Percentiles rank a stretch among this genome's conserved stretches.
These are phyloP conservation scores for Spondyliosoma cantharus DNA, from an alignment of 2,797 vertebrate species.

Conservation along the genomic window DNA sequence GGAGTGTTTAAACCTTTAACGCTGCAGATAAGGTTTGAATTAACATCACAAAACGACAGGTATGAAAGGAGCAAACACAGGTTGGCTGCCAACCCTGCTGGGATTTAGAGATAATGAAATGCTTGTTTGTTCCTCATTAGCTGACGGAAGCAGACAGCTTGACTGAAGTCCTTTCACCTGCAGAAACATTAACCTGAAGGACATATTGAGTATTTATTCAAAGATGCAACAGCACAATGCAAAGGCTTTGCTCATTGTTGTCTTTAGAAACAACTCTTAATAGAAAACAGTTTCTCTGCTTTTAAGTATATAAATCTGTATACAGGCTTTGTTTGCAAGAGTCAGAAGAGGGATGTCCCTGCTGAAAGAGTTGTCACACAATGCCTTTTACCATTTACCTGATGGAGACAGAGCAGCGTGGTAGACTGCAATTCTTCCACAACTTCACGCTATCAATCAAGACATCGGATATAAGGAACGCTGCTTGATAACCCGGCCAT, in stretches of 20 bases:
- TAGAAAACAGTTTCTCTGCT: neutral
- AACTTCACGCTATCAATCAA: too few species aligned
- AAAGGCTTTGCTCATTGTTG: neutral
- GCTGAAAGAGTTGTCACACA: too few species aligned
- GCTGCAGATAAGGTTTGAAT: slow-evolving; percentile 27
- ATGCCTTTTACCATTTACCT: too few species aligned
- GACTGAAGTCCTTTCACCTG: neutral
- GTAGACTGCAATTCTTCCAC: too few species aligned
- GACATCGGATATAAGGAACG: too few species aligned
- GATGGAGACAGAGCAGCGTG: too few species aligned
- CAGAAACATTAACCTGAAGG: neutral
- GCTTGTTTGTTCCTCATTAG: slow-evolving; percentile 19
- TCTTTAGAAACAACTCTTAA: neutral
- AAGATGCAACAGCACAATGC: neutral
- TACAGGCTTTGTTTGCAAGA: neutral
- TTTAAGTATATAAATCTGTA: neutral
- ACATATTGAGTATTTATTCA: neutral
- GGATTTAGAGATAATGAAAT: neutral
- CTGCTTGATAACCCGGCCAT: too few species aligned
- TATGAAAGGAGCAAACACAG: neutral
- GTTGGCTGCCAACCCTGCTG: neutral
- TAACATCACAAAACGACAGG: slow-evolving; percentile 2
- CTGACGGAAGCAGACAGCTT: neutral
- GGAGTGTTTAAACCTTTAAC: neutral
- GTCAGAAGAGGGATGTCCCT: too few species aligned